Conservation (phyloP, 2,797 vertebrate genomes). For the Fistularia tabacaria region DNA sequence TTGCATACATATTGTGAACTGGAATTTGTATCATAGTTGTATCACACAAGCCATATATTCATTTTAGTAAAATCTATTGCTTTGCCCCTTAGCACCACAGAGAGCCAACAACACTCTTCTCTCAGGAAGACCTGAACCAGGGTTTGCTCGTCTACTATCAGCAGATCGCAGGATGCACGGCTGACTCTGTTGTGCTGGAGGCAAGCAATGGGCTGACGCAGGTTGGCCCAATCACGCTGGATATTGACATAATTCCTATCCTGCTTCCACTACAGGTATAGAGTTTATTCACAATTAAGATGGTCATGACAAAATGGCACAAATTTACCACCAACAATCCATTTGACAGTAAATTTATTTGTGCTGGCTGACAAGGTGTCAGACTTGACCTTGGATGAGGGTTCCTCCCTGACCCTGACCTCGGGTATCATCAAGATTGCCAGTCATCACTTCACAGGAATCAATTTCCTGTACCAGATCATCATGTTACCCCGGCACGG, state of each 20-base stretch:
- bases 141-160: constrained; percentile 80
- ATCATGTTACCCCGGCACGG: constrained; percentile 77
- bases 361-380: constrained; percentile 55
- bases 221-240: constrained; percentile 69
- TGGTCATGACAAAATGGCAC: background rate
- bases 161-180: constrained; percentile 56
- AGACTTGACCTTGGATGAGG: constrained; percentile 84
- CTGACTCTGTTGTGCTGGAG: constrained; percentile 77
- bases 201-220: constrained; percentile 76
- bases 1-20: no score
- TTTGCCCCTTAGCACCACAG: constrained; percentile 20
- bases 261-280: constrained; percentile 77
- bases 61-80: no score
- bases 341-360: background rate
- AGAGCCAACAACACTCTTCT: constrained; percentile 72
- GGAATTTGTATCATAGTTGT: no score
- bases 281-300: background rate
- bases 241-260: constrained; percentile 79
- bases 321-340: no score
- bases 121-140: constrained; percentile 79
- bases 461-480: constrained; percentile 83
- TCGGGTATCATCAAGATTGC: constrained; percentile 77
- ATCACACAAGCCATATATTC: no score
- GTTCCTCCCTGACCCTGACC: constrained; percentile 74
- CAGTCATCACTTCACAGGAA: constrained; percentile 76